Conservation (phyloP, 2,113 vertebrate genomes). For the Sitta europaea region DNA sequence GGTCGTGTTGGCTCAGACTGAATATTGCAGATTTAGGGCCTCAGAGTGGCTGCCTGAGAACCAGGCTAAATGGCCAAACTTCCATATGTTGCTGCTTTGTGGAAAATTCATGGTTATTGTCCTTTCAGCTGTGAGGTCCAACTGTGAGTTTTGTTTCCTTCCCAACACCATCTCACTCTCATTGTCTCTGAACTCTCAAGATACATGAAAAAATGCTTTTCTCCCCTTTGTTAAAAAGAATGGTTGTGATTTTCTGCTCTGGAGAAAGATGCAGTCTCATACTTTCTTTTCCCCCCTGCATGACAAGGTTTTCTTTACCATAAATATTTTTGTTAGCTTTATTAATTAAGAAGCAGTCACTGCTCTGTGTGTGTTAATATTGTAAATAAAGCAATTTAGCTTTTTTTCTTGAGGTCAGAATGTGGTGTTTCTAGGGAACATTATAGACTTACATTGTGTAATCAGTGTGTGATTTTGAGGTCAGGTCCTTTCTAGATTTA, state of each 20-base stretch:
- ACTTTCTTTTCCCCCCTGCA: accelerated
- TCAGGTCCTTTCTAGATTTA: not conserved
- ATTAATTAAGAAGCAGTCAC: not conserved
- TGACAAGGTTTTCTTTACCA: not conserved
- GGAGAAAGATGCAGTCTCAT: not conserved
- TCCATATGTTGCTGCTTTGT: not conserved
- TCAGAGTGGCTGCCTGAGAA: not conserved
- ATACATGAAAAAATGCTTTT: not conserved
- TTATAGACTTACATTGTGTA: not conserved
- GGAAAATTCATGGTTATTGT: not conserved
- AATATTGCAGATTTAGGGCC: not conserved
- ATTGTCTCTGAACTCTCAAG: not conserved
- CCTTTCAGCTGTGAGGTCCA: not conserved
- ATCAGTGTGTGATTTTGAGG: not conserved
- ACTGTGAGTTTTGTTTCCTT: not conserved
- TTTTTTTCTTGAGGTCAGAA: not conserved
- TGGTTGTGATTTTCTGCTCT: not conserved
- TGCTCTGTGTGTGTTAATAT: not conserved
- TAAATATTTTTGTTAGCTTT: not conserved
- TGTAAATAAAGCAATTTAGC: not conserved
- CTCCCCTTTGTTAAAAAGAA: not conserved
- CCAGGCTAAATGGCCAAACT: not conserved
- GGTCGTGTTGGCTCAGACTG: not conserved
- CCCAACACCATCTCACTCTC: not conserved
- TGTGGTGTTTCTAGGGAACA: accelerated